A percentile compares a stretch with the other conserved stretches of the same genome.
phyloP scores from a whole-genome alignment of 2,797 vertebrate species.

The Melanotaenia boesemani region DNA sequence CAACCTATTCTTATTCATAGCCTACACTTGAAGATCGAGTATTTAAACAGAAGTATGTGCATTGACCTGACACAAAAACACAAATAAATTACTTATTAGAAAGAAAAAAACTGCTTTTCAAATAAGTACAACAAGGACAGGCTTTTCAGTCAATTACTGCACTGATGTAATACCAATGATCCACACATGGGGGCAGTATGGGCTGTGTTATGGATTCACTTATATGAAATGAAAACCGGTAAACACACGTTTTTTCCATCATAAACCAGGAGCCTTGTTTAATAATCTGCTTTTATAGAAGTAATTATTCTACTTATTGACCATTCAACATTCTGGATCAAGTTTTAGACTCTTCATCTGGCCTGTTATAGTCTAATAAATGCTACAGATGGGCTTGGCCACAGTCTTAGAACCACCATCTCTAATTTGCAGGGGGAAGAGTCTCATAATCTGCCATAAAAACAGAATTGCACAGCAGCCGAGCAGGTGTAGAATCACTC shows the following conservation, averaged over 20 bases:
- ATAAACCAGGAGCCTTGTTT: constrained; percentile 27
- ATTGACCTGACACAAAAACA: no score
- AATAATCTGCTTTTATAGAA: constrained; percentile 31
- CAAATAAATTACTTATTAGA: no score
- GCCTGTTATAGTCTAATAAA: constrained; percentile 39
- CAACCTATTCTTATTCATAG: no score
- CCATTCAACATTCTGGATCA: constrained; percentile 13
- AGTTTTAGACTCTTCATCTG: constrained; percentile 34
- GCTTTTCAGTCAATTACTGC: no score
- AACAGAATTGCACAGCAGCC: constrained; percentile 47
- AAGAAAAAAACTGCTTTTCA: no score
- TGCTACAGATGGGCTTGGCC: constrained; percentile 24
- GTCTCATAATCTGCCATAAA: constrained; percentile 47
- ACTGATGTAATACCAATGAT: constrained; percentile 43
- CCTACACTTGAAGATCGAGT: no score
- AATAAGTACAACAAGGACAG: not conserved
- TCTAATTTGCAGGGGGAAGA: constrained; percentile 25
- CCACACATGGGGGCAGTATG: constrained; percentile 53
- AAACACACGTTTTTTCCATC: constrained; percentile 10
- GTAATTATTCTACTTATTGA: constrained; percentile 28
- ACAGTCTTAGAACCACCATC: constrained; percentile 14
- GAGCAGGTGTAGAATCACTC: constrained; percentile 60
- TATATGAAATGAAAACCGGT: not conserved
- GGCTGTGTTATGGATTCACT: constrained; percentile 10
- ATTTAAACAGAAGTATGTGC: not conserved